phyloP scores from a whole-genome alignment of 92 coral and sea anemone genomes.

The Zoanthus gigantus region DNA sequence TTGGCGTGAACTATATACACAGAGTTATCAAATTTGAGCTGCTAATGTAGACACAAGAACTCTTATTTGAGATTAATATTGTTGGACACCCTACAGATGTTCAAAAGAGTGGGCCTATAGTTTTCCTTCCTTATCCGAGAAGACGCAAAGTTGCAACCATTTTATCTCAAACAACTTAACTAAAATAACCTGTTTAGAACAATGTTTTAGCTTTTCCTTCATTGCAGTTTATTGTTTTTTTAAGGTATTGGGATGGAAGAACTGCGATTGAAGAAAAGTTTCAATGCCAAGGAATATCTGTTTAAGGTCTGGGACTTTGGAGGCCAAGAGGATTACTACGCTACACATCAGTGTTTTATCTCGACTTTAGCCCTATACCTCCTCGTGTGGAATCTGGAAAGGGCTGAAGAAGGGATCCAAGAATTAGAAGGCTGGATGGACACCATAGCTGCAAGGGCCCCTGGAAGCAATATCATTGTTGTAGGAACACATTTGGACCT shows the following conservation, averaged over 20 bases:
- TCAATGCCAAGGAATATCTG: conserved; percentile 65
- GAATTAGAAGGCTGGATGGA: conserved; percentile 88
- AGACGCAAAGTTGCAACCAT: no score
- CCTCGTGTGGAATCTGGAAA: conserved; percentile 93
- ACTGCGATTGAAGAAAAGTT: conserved; percentile 68
- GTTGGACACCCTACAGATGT: no score
- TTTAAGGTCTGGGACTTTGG: conserved; percentile 99
- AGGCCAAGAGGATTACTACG: conserved; percentile 96
- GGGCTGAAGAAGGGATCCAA: conserved; percentile 71
- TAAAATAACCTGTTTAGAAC: no score
- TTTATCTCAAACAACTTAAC: no score
- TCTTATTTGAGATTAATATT: no score
- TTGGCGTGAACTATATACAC: no score
- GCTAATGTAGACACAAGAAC: no score
- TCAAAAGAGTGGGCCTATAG: no score
- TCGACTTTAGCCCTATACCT: conserved; percentile 91
- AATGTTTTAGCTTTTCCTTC: neutral
- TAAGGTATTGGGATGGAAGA: conserved; percentile 92
- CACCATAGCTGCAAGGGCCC: conserved; percentile 90
- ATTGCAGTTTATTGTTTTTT: neutral
- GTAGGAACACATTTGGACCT: conserved; percentile 96
- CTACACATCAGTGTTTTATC: conserved; percentile 94
- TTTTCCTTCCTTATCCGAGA: no score
- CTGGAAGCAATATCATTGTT: conserved; percentile 82
- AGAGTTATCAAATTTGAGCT: no score